Conservation (phyloP, 2,888 invertebrate genomes). For the Parnassius smintheus region DNA sequence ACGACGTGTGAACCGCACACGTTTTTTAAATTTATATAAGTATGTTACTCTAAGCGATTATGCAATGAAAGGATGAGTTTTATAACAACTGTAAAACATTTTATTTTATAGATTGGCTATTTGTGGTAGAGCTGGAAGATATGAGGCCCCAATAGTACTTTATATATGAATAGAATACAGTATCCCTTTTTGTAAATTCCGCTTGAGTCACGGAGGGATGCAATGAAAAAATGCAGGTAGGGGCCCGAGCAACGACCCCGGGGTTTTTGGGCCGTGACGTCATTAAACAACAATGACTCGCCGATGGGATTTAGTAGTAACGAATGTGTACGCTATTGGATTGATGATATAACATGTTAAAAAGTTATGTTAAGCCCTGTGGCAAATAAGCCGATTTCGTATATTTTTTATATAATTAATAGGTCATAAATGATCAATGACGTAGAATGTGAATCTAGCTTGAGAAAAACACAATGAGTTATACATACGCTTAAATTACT, state of each 20-base stretch:
- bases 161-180: slow-evolving; percentile 37
- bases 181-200: slow-evolving; percentile 50
- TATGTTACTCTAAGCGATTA: too few species aligned
- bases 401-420: too few species aligned
- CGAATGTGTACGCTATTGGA: slow-evolving; percentile 43
- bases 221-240: slow-evolving; percentile 76
- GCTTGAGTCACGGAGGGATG: slow-evolving; percentile 69
- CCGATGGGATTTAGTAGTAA: slow-evolving; percentile 47
- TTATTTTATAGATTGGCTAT: background rate
- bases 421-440: too few species aligned
- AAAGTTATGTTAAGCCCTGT: too few species aligned
- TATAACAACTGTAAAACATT: background rate
- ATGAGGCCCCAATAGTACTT: slow-evolving; percentile 1
- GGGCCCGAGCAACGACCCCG: slow-evolving; percentile 74
- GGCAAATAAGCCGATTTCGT: too few species aligned
- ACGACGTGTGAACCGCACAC: too few species aligned
- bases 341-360: background rate
- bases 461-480: too few species aligned
- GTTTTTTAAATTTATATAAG: too few species aligned
- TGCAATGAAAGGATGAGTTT: too few species aligned
- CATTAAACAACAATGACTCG: slow-evolving; percentile 47
- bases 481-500: background rate
- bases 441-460: too few species aligned
- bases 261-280: slow-evolving; percentile 65
- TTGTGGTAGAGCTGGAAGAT: background rate